These are phyloP conservation scores for Hetaerina americana DNA, from an alignment of 1,140 invertebrate species.

Conservation along the genomic window DNA sequence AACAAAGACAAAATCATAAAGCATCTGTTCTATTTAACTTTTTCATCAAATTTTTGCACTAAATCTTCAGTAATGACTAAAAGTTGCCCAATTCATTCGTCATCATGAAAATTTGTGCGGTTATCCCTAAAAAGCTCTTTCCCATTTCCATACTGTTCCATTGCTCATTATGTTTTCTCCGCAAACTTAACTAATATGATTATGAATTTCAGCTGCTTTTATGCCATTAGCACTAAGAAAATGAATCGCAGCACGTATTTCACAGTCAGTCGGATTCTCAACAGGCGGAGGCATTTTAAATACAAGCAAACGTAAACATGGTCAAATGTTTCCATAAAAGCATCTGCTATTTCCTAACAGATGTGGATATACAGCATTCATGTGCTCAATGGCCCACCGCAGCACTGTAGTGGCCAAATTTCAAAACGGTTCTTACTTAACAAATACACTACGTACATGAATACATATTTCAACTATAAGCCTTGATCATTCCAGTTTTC, in stretches of 20 bases:
- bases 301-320: conserved; percentile 9
- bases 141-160: conserved; percentile 16
- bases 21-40: conserved; percentile 7
- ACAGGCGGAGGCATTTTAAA: conserved; percentile 7
- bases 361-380: too few species aligned
- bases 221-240: conserved; percentile 2
- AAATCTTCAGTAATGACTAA: conserved; percentile 9
- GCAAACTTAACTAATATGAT: conserved; percentile 11
- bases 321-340: conserved; percentile 11
- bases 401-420: too few species aligned
- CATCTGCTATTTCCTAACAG: too few species aligned
- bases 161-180: conserved; percentile 17
- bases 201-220: conserved; percentile 13
- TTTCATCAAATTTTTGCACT: conserved; percentile 7
- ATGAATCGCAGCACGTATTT: conserved; percentile 10
- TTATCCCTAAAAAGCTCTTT: conserved; percentile 15
- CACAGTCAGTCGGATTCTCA: conserved; percentile 10
- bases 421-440: too few species aligned
- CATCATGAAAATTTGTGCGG: conserved; percentile 11
- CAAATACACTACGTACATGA: too few species aligned
- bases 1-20: not conserved
- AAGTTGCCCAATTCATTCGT: conserved; percentile 11
- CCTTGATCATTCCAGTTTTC: too few species aligned
- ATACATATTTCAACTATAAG: too few species aligned
- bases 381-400: too few species aligned